Base-by-base conservation (phyloP, 2,888 invertebrate genomes). In the Eledona agricola region DNA sequence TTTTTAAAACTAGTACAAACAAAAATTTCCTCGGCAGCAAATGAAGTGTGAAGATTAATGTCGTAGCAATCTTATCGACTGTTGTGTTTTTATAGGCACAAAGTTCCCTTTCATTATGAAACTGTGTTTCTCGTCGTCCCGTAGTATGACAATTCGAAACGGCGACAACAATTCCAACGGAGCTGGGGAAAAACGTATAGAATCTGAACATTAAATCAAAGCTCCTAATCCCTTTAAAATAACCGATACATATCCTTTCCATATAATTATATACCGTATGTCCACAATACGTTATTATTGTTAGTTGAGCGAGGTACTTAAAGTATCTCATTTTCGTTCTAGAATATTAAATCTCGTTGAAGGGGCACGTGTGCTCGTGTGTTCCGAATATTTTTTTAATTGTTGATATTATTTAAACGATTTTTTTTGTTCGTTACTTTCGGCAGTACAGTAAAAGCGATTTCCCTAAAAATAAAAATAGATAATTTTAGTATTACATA, bases 101-200 rank as follows among this genome's bases (percentile, higher is more conserved):
- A 96, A 96, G 81, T 95, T 95, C 79, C 98, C 98, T 64, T 98
- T 96, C 83, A 93, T 96, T 71, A 92, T 98, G 90, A 98, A 98
- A 80, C 82, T 98, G 66, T 97, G 97, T 76, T 98, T 97, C 84
- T 96, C 96, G 10, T 93, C 94, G 54, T 86, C 88, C 56, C 80
- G 87, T 76, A 77, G 83, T 75, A 81, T 85, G 82, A 74, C 78
- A 63, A 79, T 78, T 66, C 74, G 74, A 57, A 75, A 77, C 55
- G 75, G 74, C 26, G 76, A 76, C 60, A 74, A 72, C 60, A 72
- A 69, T 62, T 61, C 66, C 55, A 72, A 70, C 55, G 72, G 68
- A 37, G 43, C 59, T 10, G 59, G 53, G 26, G 62, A 63, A 2
- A 66, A 64, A 58, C 56, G 53, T 32, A 51, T 58, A 53, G 58